Evolutionary conservation across 2,113 vertebrate genomes (phyloP), one percentile per base, ranked within the genome.

Genomic region (Capreolus pygargus): DNA sequence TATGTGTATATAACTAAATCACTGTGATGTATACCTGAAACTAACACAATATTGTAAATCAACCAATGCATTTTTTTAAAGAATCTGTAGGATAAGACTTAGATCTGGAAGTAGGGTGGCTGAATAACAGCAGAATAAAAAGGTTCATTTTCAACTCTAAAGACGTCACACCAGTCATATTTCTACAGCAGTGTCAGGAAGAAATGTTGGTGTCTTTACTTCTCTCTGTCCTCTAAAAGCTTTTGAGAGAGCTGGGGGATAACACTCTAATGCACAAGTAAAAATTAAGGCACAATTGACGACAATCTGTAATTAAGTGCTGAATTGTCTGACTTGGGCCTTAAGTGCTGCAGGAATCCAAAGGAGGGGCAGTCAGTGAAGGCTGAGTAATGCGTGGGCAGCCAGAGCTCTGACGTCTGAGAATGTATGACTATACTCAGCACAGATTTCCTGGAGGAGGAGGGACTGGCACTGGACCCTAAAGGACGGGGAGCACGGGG

Each of bases 241-340:
- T 70, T 83, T 76, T 82, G 50, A 78, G 43, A 58, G 64, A 96
- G 74, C 45, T 84, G n/a, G 21, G 25, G 12, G 33, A 47, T 43
- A 95, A 79, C 57, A 67, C 23, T 91, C 27, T 93, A 93, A 91
- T 78, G 33, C 89, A 93, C 28, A 95, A 89, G 54, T 36, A 79
- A 95, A 96, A 97, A 83, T 97, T 81, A 93, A 96, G 82, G 70
- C 89, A 76, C 39, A 57, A 67, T 79, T 89, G 83, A 82, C 7
- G 7, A 86, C 13, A 97, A 19, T 95, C 76, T 89, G n/a, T 87
- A 96, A 91, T 95, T 95, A 98, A 96, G 58, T 76, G 36, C 54
- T 91, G 79, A 96, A 70, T 86, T 94, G 17, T 85, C 45, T 96
- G 55, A 27, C 50, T 83, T 1, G 3, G 28, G 45, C 10, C 57